Evolutionary conservation across 2,797 vertebrate species (phyloP).

Genomic region (Neomorphus geoffroyi): DNA sequence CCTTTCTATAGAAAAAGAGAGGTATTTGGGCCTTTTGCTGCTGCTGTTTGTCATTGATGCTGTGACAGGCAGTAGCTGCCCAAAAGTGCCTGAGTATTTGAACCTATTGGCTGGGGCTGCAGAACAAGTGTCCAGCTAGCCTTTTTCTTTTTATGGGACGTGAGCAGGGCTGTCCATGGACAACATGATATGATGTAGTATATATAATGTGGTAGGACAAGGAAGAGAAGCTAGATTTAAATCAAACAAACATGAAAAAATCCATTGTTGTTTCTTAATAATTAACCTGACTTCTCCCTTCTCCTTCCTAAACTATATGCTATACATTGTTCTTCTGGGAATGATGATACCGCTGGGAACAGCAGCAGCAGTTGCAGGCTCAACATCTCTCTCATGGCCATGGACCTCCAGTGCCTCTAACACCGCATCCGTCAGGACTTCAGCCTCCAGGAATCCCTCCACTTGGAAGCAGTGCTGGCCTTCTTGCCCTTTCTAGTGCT

Average conservation of each 20-base stretch:
- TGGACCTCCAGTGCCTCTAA: slow-evolving; percentile 90
- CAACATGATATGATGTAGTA: neutral
- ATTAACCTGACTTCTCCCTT: slow-evolving; percentile 60
- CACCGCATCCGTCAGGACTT: slow-evolving; percentile 91
- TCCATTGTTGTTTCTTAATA: neutral
- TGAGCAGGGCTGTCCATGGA: neutral
- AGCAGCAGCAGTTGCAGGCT: slow-evolving; percentile 90
- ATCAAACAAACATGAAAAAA: neutral
- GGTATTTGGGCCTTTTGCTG: neutral
- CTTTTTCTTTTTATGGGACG: neutral
- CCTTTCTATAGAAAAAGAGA: neutral
- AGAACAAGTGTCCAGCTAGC: neutral
- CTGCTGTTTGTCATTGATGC: neutral
- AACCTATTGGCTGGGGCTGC: neutral
- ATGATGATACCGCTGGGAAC: slow-evolving; percentile 9
- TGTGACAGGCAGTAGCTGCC: neutral
- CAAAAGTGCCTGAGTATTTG: neutral
- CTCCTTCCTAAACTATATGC: slow-evolving; percentile 4
- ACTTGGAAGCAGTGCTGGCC: slow-evolving; percentile 89
- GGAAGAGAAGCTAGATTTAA: neutral
- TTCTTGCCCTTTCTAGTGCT: slow-evolving; percentile 90
- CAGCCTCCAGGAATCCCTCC: slow-evolving; percentile 88
- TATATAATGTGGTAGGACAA: neutral
- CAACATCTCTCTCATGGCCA: slow-evolving; percentile 94
- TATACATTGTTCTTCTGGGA: neutral